Evolutionary conservation across 2,797 vertebrate species (phyloP).

Genomic region (Clamator glandarius): DNA sequence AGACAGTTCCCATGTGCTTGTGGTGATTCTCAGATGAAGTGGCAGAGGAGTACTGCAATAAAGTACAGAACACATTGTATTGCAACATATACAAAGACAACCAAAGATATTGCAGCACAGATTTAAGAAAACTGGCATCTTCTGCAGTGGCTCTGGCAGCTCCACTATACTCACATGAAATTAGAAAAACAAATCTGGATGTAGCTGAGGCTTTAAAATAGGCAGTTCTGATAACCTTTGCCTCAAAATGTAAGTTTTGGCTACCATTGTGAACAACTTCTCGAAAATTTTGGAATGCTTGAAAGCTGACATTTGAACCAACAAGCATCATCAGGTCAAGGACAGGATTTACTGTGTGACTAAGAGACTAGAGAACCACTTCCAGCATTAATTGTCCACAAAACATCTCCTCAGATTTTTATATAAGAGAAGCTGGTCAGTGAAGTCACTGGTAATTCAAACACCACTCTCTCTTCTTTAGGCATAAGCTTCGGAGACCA

Average conservation of each 20-base stretch:
- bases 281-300: not conserved
- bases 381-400: not conserved
- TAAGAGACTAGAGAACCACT: not conserved
- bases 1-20: not conserved
- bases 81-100: not conserved
- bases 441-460: not conserved
- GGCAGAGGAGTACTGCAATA: not conserved
- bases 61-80: not conserved
- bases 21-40: not conserved
- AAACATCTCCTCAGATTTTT: not conserved
- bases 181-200: not conserved
- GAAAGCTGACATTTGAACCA: not conserved
- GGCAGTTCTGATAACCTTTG: not conserved
- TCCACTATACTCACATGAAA: not conserved
- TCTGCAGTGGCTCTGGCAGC: not conserved
- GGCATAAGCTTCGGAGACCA: rapidly evolving
- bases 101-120: not conserved
- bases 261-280: not conserved
- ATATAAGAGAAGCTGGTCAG: not conserved
- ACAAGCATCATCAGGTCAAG: not conserved
- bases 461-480: not conserved
- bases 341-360: not conserved
- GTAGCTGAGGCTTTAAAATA: not conserved
- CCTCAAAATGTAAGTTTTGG: not conserved
- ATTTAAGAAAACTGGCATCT: not conserved